Evolutionary conservation across 2,888 invertebrate genomes (phyloP), one percentile per base, ranked within the genome.

Genomic region (Zaprionus lineosus): DNA sequence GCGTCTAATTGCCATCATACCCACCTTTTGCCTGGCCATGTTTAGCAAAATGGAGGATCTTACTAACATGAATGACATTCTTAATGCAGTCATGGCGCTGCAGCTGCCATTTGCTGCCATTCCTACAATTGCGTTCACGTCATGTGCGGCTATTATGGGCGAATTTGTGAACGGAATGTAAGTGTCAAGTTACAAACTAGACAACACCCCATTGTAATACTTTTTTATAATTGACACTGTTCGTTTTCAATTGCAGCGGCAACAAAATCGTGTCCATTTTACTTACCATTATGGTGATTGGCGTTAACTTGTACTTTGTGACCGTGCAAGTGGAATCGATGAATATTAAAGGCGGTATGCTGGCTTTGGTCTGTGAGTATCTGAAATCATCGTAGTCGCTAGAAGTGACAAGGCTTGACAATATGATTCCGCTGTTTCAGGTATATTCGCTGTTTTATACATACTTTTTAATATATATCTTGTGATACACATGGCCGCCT

Each of bases 41-140:
- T 93, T 92, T 83, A 93, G 93, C 68, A 88, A 92, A 62, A 93
- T 96, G 76, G 90, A 93, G 37, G 93, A 95, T 75, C 90, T 96
- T 51, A 94, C 94, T 2, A 91, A 92, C 14, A 94, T 97, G 95
- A 97, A 97, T 88, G 96, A 97, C 87, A 90, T 94, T 24, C 90
- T 97, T 28, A 97, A 97, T 89, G 96, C 96, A 0, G 92, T 97
- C 7, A 96, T 96, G 96, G 94, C 95, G 69, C 90, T 97, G 15
- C 96, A 96, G 88, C 90, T 97, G 65, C 97, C 97, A 0, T 97
- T 97, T 88, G 97, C 97, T 1, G 93, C 95, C 2, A 91, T 97
- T 59, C 97, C 97, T 3, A 94, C 95, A 1, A 93, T 97, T 53
- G 96, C 96, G 0, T 96, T 97, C 86, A 96, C 97, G 0, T 95